Evolutionary conservation across 2,113 vertebrate genomes (phyloP), one percentile per base, ranked within the genome.

Genomic region (Ornithorhynchus anatinus): DNA sequence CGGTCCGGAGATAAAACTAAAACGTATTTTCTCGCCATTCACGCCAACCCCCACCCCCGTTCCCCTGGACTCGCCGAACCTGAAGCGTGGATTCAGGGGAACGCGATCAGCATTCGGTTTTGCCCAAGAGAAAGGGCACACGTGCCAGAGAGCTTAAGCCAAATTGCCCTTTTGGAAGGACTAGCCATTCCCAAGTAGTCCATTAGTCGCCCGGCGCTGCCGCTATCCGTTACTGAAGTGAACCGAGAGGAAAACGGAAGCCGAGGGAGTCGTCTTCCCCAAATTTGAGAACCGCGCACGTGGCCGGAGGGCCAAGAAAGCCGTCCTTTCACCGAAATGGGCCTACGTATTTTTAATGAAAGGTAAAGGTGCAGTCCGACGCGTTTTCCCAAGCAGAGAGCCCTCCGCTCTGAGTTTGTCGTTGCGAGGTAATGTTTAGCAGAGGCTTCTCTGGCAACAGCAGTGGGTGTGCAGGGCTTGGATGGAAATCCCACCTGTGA

Each of bases 121-220:
- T n/a, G n/a, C n/a, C n/a, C n/a, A n/a, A n/a, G n/a, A n/a, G n/a
- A n/a, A n/a, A n/a, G n/a, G 44, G 61, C 56, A 67, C 63, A 74
- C 54, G 56, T 35, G 43, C 44, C 33, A 25, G 12, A 52, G 40
- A 22, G 35, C 54, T 42, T 65, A 61, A 53, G 39, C 40, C 45
- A 72, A 59, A 69, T 29, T 19, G 14, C 8, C 19, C 43, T 43
- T 69, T 67, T 57, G 22, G 61, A 45, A 43, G 66, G 56, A 70
- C 16, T 8, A 31, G 22, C 12, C 68, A 73, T 73, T 57, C 48
- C 56, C n/a, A 73, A 42, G 53, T 29, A 16, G n/a, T 52, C 8
- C 1, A 1, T 54, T 69, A 54, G 62, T 69, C 36, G 54, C 7
- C 17, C 23, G 72, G 29, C 29, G 66, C 19, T 69, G 57, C 56